Evolutionary conservation across 2,113 vertebrate species (phyloP), one percentile per base, ranked within the genome.

Genomic region (Excalfactoria chinensis): DNA sequence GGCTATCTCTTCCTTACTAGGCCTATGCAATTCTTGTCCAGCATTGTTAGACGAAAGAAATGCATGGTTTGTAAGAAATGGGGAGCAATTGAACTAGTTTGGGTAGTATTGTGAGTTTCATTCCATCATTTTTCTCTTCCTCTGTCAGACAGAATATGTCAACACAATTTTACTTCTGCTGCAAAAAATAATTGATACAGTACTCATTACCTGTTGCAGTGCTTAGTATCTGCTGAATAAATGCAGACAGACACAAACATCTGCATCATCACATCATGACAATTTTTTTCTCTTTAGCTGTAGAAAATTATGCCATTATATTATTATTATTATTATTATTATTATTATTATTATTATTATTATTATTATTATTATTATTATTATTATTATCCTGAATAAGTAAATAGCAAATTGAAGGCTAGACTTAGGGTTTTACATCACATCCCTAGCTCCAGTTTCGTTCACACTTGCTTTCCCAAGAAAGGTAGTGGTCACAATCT

Each of bases 381-480:
- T 37, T 37, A 37, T 37, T 37, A 37, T 37, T 37, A 8, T 37
- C 37, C 37, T 10, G 10, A 37, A 37, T 37, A 37, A 37, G 37
- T 37, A 37, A 37, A 37, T 37, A 37, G 10, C 37, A 37, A 37
- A 37, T n/a, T n/a, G 66, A 74, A 68, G 32, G 28, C 66, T 56
- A 77, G 41, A 95, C 90, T 74, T 80, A 95, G 66, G 28, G 32
- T 51, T 94, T 93, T 74, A 86, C 25, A 3, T 88, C 94, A 90
- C 80, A 68, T 84, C 86, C 26, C 28, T 67, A 77, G 34, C 19
- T 88, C 60, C 43, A 80, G 79, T 84, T 94, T 78, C 84, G 80
- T 86, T 95, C 73, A 30, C 74, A n/a, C 40, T 90, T 88, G 22
- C 49, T 84, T 95, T 53, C 51, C 51, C 51, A 53, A 53, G 51